A percentile compares a stretch with the other conserved stretches of the same genome.
These are phyloP conservation scores for Thunnus albacares DNA, from an alignment of 2,797 vertebrate genomes.

Conservation along the genomic window DNA sequence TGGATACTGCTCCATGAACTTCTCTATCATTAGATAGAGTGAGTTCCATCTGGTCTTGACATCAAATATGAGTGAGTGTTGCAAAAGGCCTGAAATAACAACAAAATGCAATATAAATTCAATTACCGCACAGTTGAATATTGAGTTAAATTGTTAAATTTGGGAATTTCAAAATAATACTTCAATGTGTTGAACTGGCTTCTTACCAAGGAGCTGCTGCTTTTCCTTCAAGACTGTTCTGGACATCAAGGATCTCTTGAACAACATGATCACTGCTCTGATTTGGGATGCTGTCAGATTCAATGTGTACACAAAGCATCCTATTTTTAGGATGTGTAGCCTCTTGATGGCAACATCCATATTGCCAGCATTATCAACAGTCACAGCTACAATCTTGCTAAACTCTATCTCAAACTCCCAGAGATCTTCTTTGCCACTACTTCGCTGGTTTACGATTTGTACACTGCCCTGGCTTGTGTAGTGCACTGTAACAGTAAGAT, in stretches of 20 bases:
- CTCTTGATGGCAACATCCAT: not conserved
- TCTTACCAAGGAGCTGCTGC: not conserved
- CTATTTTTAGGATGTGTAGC: not conserved
- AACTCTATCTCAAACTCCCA: not conserved
- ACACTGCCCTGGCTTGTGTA: not conserved
- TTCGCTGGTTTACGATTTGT: too few relatives aligned
- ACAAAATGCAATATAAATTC: too few relatives aligned
- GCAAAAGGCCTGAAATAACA: too few relatives aligned
- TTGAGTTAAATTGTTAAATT: not conserved
- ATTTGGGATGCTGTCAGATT: not conserved
- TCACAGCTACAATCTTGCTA: not conserved
- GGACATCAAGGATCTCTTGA: not conserved
- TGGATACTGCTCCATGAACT: too few relatives aligned
- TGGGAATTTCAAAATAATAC: too few relatives aligned
- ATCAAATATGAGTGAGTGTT: too few relatives aligned
- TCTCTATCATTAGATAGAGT: too few relatives aligned
- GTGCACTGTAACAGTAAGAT: not conserved
- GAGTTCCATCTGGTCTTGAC: too few relatives aligned
- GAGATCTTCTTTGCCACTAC: not conserved
- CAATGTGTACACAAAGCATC: not conserved
- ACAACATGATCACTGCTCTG: not conserved
- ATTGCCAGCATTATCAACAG: not conserved
- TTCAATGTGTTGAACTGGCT: too few relatives aligned
- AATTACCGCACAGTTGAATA: too few relatives aligned
- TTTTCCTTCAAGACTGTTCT: not conserved